Evolutionary conservation across 2,888 invertebrate genomes (phyloP).

Genomic region (Lasiommata megera): DNA sequence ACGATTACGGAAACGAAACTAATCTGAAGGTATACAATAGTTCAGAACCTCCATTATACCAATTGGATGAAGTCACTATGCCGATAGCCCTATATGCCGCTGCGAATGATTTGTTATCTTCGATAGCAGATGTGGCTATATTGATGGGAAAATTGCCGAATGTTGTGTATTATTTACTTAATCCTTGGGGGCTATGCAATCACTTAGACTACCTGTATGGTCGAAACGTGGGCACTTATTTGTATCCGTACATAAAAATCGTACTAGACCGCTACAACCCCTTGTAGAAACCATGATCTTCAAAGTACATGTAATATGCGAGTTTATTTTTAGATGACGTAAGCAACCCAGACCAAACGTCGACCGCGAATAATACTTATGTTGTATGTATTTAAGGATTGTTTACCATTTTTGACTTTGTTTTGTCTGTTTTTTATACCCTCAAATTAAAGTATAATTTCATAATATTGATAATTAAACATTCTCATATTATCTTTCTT

Average conservation of each 20-base stretch:
- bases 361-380: no score
- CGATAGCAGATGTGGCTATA: neutral
- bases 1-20: neutral
- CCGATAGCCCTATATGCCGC: neutral
- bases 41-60: neutral
- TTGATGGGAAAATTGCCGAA: neutral
- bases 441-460: no score
- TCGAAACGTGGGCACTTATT: neutral
- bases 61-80: neutral
- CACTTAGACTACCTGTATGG: neutral
- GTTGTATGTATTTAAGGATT: no score
- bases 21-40: neutral
- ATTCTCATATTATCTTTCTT: no score
- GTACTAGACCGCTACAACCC: neutral
- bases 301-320: no score
- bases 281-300: neutral
- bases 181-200: neutral
- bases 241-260: neutral
- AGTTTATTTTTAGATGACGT: no score
- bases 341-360: no score
- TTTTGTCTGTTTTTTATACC: no score
- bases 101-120: neutral
- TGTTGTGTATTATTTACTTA: neutral
- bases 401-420: no score
- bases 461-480: no score